These are phyloP conservation scores for Antedon mediterranea DNA, from an alignment of 53 echinoderm and acorn worm species.

Conservation along the genomic window DNA sequence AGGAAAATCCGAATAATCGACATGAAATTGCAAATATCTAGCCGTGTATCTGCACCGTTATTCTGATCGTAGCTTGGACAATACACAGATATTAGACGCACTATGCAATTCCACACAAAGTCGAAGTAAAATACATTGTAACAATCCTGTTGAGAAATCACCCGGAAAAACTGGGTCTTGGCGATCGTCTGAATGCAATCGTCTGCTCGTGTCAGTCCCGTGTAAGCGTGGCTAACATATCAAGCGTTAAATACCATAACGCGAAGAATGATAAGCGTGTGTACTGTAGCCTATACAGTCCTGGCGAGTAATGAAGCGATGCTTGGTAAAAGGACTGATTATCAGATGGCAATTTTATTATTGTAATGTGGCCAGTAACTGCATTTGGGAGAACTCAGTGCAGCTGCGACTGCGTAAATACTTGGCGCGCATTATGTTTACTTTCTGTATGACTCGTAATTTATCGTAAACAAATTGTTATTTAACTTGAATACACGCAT, in stretches of 20 bases:
- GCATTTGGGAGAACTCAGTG: neutral
- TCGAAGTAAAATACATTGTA: neutral
- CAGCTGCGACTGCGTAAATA: neutral
- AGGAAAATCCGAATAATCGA: neutral
- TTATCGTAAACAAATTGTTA: too few species aligned
- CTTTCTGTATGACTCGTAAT: too few species aligned
- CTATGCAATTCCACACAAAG: neutral
- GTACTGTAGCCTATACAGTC: neutral
- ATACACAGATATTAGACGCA: neutral
- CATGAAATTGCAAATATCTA: neutral
- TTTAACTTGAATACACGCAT: too few species aligned
- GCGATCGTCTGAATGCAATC: neutral
- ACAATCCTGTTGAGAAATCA: neutral
- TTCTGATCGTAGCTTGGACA: neutral
- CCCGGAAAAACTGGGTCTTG: neutral
- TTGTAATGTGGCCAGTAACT: neutral
- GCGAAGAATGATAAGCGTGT: neutral
- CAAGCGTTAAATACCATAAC: neutral
- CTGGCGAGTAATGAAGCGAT: neutral
- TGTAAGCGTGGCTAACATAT: neutral
- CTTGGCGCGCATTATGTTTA: neutral
- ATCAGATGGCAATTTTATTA: neutral
- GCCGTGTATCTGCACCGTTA: neutral
- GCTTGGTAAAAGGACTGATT: neutral
- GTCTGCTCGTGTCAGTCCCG: neutral